phyloP scores from a whole-genome alignment of 2,888 invertebrate genomes.

The Phortica magna region DNA sequence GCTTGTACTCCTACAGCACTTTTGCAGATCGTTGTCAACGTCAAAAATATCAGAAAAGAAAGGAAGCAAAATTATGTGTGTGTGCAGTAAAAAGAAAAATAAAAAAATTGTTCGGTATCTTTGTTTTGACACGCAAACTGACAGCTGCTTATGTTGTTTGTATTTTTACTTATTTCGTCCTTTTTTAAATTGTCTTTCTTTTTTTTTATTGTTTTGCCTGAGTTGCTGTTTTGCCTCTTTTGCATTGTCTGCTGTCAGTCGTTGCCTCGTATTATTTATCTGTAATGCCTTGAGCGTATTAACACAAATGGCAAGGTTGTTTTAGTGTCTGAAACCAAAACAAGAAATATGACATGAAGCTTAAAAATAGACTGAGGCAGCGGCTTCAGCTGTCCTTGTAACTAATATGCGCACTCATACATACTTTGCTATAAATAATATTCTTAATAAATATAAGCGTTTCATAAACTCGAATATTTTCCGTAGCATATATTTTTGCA shows the following conservation, averaged over 20 bases:
- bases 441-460: no score
- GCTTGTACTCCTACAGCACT: neutral
- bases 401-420: neutral
- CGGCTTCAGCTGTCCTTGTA: neutral
- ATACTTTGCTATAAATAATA: no score
- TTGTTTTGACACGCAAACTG: slow-evolving; percentile 58
- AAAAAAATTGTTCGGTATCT: slow-evolving; percentile 11
- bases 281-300: neutral
- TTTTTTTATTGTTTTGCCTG: neutral
- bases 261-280: neutral
- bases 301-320: slow-evolving; percentile 11
- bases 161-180: slow-evolving; percentile 5
- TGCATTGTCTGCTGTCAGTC: neutral
- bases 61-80: neutral
- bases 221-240: neutral
- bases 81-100: neutral
- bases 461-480: no score
- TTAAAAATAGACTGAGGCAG: neutral
- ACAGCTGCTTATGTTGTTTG: slow-evolving; percentile 52
- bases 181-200: neutral
- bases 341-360: neutral
- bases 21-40: slow-evolving; percentile 24
- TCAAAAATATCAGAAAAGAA: slow-evolving; percentile 21
- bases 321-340: neutral
- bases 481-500: no score